A percentile compares a stretch with the other conserved stretches of the same genome.
phyloP scores from a whole-genome alignment of 2,797 vertebrate genomes.

The Betta splendens region DNA sequence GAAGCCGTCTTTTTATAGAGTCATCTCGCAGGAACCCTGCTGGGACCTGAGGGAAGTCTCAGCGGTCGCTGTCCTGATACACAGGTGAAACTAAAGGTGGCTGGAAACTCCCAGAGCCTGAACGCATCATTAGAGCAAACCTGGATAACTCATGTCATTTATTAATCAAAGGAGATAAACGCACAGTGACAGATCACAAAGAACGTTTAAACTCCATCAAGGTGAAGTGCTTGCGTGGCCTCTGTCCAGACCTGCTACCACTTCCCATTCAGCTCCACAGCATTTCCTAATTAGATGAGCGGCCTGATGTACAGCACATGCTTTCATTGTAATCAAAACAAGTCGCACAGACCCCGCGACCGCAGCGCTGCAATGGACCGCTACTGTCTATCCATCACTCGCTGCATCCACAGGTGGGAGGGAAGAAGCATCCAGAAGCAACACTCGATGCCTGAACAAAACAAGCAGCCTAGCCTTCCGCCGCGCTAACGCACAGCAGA shows the following conservation, averaged over 20 bases:
- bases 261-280: slow-evolving; percentile 41
- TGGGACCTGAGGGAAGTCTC: slow-evolving; percentile 47
- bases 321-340: slow-evolving; percentile 55
- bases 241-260: slow-evolving; percentile 48
- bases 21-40: slow-evolving; percentile 31
- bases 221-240: slow-evolving; percentile 64
- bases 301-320: slow-evolving; percentile 49
- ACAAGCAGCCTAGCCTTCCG: slow-evolving; percentile 65
- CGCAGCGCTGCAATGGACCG: slow-evolving; percentile 56
- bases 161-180: slow-evolving; percentile 29
- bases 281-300: slow-evolving; percentile 65
- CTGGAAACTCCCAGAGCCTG: slow-evolving; percentile 38
- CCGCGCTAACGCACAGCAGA: slow-evolving; percentile 48
- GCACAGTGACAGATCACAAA: slow-evolving; percentile 54
- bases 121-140: slow-evolving; percentile 27
- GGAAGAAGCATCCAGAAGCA: background rate
- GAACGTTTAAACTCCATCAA: slow-evolving; percentile 54
- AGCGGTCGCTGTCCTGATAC: slow-evolving; percentile 39
- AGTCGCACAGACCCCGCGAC: slow-evolving; percentile 28
- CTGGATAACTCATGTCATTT: too few species aligned
- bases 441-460: too few species aligned
- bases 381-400: slow-evolving; percentile 51
- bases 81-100: slow-evolving; percentile 59
- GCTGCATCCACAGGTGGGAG: slow-evolving; percentile 41
- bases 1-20: slow-evolving; percentile 45